Percentiles rank a stretch among this genome's conserved stretches.
phyloP scores from a whole-genome alignment of 2,888 invertebrate genomes.

The Euproctis similis region DNA sequence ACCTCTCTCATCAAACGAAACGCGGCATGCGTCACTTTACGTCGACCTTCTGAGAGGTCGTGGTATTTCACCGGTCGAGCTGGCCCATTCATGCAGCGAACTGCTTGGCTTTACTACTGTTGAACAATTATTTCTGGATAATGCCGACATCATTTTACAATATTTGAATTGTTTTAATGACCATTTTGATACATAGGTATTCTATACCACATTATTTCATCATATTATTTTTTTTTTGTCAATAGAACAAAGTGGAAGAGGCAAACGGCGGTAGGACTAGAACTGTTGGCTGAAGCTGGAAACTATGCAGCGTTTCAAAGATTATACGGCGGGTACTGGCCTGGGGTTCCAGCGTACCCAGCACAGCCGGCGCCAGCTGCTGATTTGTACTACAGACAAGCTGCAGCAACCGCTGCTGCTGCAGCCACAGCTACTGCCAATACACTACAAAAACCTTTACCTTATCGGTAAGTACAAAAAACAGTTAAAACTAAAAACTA shows the following conservation, averaged over 20 bases:
- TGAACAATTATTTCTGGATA: too few relatives aligned
- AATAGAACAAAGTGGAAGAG: constrained; percentile 98
- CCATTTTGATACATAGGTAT: too few relatives aligned
- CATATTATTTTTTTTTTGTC: constrained; percentile 13
- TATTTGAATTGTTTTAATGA: too few relatives aligned
- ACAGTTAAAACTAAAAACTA: too few relatives aligned
- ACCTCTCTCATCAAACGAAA: too few relatives aligned
- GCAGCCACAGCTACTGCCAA: constrained; percentile 75
- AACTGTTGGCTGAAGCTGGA: constrained; percentile 96
- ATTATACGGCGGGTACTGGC: constrained; percentile 87
- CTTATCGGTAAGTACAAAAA: constrained; percentile 83
- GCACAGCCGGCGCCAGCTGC: constrained; percentile 81
- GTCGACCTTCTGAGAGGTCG: too few relatives aligned
- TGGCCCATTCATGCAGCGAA: too few relatives aligned
- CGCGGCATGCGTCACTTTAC: too few relatives aligned
- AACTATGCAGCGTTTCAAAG: constrained; percentile 99
- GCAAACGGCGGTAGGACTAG: constrained; percentile 97
- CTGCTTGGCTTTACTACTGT: too few relatives aligned
- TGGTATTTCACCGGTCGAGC: too few relatives aligned
- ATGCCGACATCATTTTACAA: too few relatives aligned
- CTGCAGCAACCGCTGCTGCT: constrained; percentile 83
- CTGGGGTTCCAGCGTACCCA: constrained; percentile 80
- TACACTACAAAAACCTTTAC: constrained; percentile 91
- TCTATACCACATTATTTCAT: too few relatives aligned
- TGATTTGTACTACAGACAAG: constrained; percentile 89